Percentiles rank a stretch among this genome's conserved stretches.
Conservation (phyloP, 2,113 vertebrate genomes). For the Hemiscyllium ocellatum region DNA sequence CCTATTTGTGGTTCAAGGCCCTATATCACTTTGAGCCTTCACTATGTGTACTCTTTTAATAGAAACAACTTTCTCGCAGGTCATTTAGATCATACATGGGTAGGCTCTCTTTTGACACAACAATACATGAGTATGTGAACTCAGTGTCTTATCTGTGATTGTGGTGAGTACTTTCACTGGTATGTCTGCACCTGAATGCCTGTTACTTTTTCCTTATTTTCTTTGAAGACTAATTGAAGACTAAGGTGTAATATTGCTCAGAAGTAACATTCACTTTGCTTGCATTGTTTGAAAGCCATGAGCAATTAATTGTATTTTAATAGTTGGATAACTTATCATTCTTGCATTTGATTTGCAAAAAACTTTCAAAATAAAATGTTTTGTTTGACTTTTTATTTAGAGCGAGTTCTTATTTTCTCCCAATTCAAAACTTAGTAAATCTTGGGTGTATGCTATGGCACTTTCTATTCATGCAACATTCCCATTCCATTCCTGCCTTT, state of each 20-base stretch:
- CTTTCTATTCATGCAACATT: neutral
- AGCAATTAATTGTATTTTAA: neutral
- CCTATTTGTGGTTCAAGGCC: too few species aligned
- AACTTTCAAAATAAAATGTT: neutral
- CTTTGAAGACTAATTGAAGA: too few species aligned
- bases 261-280: neutral
- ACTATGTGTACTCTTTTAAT: too few species aligned
- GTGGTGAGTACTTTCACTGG: too few species aligned
- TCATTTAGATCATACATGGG: too few species aligned
- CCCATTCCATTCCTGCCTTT: slow-evolving; percentile 1
- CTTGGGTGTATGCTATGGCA: neutral
- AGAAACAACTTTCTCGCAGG: too few species aligned
- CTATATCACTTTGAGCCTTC: too few species aligned
- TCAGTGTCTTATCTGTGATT: neutral
- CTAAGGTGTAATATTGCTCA: neutral
- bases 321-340: neutral
- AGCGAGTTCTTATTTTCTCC: neutral
- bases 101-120: too few species aligned
- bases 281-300: neutral
- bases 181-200: neutral
- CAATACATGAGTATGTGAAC: neutral
- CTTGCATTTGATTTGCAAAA: neutral
- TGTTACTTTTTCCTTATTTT: neutral
- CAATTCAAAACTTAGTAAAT: neutral
- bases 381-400: neutral